Evolutionary conservation across 2,797 vertebrate species (phyloP).

Genomic region (Notoglanidium macrostoma): DNA sequence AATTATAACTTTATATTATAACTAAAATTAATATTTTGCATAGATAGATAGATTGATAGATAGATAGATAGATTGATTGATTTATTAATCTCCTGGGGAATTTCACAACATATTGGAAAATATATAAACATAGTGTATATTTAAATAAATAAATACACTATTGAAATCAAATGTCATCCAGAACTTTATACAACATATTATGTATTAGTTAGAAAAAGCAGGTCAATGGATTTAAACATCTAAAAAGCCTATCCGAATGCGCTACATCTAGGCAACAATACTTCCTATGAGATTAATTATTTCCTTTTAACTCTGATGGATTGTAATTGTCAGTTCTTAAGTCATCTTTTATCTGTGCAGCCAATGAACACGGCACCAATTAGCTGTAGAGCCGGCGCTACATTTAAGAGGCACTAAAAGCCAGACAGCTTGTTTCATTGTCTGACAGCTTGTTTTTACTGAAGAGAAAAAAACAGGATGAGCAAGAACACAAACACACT

Average conservation of each 20-base stretch:
- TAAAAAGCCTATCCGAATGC: constrained; percentile 1
- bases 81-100: background rate
- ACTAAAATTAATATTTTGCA: no score
- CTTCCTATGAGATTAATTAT: constrained; percentile 44
- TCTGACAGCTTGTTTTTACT: constrained; percentile 44
- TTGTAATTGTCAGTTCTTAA: constrained; percentile 44
- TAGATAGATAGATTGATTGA: background rate
- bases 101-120: background rate
- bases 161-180: background rate
- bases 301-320: constrained; percentile 37
- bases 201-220: background rate
- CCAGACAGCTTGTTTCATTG: constrained; percentile 33
- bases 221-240: constrained; percentile 1
- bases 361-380: constrained; percentile 37
- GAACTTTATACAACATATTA: background rate
- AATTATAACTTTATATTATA: background rate
- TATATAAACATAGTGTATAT: background rate
- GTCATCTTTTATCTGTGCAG: constrained; percentile 31
- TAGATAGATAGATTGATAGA: background rate
- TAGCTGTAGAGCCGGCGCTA: constrained; percentile 18
- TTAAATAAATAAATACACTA: background rate
- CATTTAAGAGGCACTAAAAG: constrained; percentile 36
- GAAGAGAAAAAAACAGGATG: background rate
- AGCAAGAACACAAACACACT: constrained; percentile 28
- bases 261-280: background rate